Evolutionary conservation across 2,113 vertebrate genomes (phyloP).

Genomic region (Pelvicachromis taeniatus): DNA sequence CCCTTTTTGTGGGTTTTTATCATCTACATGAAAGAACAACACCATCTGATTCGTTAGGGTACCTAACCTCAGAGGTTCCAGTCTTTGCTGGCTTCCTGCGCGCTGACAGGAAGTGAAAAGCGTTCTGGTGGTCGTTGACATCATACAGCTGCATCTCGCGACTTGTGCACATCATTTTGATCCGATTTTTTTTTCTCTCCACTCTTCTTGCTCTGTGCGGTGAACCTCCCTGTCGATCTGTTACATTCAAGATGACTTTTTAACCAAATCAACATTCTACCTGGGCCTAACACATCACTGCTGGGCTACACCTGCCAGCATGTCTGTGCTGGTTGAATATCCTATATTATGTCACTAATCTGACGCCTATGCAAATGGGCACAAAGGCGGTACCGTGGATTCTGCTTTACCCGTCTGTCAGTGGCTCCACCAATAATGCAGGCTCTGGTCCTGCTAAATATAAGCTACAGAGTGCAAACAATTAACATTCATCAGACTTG

Average conservation of each 20-base stretch:
- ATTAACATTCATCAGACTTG: neutral
- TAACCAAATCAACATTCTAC: neutral
- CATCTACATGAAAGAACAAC: neutral
- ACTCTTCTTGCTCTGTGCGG: neutral
- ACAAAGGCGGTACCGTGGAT: accelerated
- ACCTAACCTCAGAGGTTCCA: neutral
- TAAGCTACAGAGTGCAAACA: neutral
- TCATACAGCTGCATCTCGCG: neutral
- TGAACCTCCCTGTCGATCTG: neutral
- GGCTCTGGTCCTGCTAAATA: neutral
- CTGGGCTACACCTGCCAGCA: neutral
- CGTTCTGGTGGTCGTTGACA: accelerated
- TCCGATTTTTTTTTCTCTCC: neutral
- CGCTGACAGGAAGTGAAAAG: neutral
- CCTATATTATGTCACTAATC: neutral
- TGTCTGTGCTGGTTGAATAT: neutral
- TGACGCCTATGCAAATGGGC: accelerated
- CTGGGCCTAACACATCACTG: neutral
- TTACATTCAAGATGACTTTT: neutral
- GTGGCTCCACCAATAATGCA: neutral
- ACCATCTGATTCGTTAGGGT: neutral
- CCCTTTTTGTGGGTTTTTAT: neutral
- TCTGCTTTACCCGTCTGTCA: neutral
- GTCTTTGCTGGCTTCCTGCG: neutral
- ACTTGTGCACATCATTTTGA: neutral